A percentile compares a stretch with the other conserved stretches of the same genome.
These are phyloP conservation scores for Falco concolor DNA, from an alignment of 2,797 vertebrate species.

Conservation along the genomic window DNA sequence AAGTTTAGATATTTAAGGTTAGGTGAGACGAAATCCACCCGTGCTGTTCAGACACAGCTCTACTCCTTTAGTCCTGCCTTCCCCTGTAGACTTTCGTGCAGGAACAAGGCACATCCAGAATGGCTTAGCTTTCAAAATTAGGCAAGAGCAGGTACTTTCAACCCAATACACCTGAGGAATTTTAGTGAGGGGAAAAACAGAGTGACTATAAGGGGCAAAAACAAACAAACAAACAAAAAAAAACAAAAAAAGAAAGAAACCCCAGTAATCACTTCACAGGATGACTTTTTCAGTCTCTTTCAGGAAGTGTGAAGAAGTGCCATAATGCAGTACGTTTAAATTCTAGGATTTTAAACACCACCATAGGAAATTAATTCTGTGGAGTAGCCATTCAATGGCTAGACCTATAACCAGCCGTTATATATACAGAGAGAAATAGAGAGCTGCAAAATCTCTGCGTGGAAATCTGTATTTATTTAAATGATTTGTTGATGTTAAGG, in stretches of 20 bases:
- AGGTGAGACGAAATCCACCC: not conserved
- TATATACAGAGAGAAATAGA: not conserved
- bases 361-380: not conserved
- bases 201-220: not conserved
- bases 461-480: not conserved
- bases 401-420: not conserved
- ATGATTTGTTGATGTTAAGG: not conserved
- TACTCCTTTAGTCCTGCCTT: not conserved
- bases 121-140: not conserved
- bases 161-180: not conserved
- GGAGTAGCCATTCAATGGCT: not conserved
- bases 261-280: not conserved
- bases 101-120: not conserved
- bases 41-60: not conserved
- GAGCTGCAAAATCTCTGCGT: not conserved
- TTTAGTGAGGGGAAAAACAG: not conserved
- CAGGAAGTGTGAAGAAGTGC: not conserved
- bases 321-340: not conserved
- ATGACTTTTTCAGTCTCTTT: not conserved
- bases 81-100: not conserved
- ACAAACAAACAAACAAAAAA: no score
- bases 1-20: rapidly evolving
- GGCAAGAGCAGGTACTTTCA: not conserved
- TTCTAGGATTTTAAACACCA: not conserved
- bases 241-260: not conserved